Conservation (phyloP, 2,113 vertebrate species). For the Brachionichthys hirsutus region DNA sequence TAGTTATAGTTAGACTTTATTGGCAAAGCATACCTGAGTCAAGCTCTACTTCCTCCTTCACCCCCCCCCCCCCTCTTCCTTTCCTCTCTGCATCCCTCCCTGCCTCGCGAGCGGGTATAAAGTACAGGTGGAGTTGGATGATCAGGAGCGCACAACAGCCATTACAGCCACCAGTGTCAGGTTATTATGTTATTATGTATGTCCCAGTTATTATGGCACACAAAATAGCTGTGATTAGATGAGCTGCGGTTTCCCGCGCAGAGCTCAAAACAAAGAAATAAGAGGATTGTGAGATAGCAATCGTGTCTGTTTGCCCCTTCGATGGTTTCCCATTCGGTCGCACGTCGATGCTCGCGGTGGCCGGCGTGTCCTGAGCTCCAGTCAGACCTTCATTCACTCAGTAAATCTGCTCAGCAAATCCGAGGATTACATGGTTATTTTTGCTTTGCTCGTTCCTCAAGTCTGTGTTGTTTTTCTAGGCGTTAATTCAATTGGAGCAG, state of each 20-base stretch:
- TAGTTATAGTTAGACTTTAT: not conserved
- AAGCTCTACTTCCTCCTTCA: slow-evolving; percentile 15
- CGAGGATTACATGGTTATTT: slow-evolving; percentile 47
- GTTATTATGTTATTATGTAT: too few relatives aligned
- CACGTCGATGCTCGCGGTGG: slow-evolving; percentile 6
- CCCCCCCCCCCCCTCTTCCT: not conserved
- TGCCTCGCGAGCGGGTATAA: slow-evolving; percentile 16
- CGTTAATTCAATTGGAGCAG: slow-evolving; percentile 18
- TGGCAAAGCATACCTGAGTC: slow-evolving; percentile 28
- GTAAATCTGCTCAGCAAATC: slow-evolving; percentile 21
- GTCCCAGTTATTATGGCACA: slow-evolving; percentile 24
- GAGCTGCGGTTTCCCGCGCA: slow-evolving; percentile 1
- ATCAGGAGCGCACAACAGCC: slow-evolving; percentile 14
- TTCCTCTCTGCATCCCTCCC: too few relatives aligned
- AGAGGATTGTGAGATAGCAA: slow-evolving; percentile 1
- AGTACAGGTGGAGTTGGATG: slow-evolving; percentile 5
- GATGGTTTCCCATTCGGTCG: slow-evolving; percentile 7
- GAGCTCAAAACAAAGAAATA: slow-evolving; percentile 40
- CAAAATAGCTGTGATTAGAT: slow-evolving; percentile 38
- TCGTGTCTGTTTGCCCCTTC: not conserved
- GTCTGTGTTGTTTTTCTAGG: slow-evolving; percentile 38
- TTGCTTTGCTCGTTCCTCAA: slow-evolving; percentile 8
- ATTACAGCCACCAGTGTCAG: slow-evolving; percentile 16
- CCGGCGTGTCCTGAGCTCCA: slow-evolving; percentile 1
- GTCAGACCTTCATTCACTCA: slow-evolving; percentile 17